Evolutionary conservation across 2,888 invertebrate genomes (phyloP), one percentile per base, ranked within the genome.

Genomic region (Eupithecia pulchellata): DNA sequence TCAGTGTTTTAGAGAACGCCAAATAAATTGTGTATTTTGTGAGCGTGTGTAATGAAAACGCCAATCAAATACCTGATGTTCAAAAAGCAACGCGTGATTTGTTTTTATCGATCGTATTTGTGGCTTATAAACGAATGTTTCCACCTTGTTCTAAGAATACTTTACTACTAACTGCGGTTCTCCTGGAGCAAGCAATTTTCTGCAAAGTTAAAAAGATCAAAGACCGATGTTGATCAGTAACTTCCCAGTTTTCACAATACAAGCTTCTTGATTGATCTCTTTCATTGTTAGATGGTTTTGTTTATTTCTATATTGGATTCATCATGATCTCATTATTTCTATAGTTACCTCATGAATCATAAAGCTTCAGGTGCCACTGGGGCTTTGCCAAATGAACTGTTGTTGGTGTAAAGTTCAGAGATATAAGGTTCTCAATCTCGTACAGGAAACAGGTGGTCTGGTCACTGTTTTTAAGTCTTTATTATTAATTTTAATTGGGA

Each of bases 21-120:
- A 68, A 76, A 78, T 77, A 76, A 78, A 76, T 73, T 74, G 72
- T 69, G 68, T 71, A 74, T 69, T 73, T 58, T 75, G 73, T 67
- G 74, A 69, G 68, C 69, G 42, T 62, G 52, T 42, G 73, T 58
- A 74, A 69, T 64, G 68, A 71, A 76, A 73, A 71, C 39, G 63
- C 60, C 57, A 36, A 72, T 74, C 71, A 71, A 76, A 71, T 63
- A 69, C 71, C 71, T 65, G 67, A 66, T 20, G 67, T 73, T 72
- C 60, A 25, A 32, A 66, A 69, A 69, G 64, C 39, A 42, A 36
- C 42, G 32, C 32, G 30, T 61, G 58, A 34, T 58, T 61, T 57
- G 36, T 39, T 66, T 66, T 57, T 55, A 57, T 55, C 27, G 65
- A 34, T 34, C 36, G 36, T 65, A n/a, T 61, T 61, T 61, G 61